These are phyloP conservation scores for Raja brachyura DNA, from an alignment of 2,113 vertebrate species.

Conservation along the genomic window DNA sequence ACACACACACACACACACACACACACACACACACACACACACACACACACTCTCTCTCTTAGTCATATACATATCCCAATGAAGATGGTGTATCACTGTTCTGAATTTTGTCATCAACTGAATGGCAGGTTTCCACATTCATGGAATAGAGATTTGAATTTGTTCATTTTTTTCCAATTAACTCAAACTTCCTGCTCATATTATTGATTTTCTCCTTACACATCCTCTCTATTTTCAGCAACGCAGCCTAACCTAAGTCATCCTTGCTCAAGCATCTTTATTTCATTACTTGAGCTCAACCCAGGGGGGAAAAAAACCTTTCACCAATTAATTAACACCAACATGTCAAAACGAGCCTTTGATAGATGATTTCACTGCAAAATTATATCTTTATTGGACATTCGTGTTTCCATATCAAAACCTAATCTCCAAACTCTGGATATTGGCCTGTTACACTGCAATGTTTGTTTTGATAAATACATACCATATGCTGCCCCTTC, in stretches of 20 bases:
- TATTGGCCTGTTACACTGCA: background rate
- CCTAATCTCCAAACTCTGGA: background rate
- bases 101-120: background rate
- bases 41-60: no score
- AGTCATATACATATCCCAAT: background rate
- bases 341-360: background rate
- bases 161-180: background rate
- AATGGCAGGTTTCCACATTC: background rate
- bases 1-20: no score
- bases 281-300: background rate
- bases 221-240: background rate
- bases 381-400: background rate
- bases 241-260: background rate
- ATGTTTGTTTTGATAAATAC: background rate
- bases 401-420: background rate
- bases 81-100: background rate
- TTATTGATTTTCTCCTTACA: background rate
- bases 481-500: no score
- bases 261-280: background rate
- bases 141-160: background rate
- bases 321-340: background rate
- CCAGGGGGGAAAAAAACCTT: background rate
- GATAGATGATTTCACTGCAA: background rate
- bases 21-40: no score
- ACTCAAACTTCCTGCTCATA: background rate